A percentile compares a stretch with the other conserved stretches of the same genome.
phyloP scores from a whole-genome alignment of 2,888 invertebrate species.

The Hemaris fuciformis region DNA sequence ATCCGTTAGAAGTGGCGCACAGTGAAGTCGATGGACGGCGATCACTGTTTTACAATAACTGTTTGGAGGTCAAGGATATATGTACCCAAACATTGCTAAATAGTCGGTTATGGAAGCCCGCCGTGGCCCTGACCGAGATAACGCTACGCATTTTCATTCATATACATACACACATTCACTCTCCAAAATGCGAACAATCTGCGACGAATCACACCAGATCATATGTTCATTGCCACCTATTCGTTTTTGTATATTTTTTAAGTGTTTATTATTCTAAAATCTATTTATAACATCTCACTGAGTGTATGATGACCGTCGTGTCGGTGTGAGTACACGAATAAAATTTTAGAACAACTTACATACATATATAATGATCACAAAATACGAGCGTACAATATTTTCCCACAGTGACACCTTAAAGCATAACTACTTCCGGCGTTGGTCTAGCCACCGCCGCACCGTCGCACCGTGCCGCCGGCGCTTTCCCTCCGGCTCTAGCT shows the following conservation, averaged over 20 bases:
- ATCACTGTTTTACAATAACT: slow-evolving; percentile 3
- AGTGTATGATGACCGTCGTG: not conserved
- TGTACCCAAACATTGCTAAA: slow-evolving; percentile 15
- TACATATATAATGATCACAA: not conserved
- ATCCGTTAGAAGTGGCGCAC: not conserved
- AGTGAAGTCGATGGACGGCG: not conserved
- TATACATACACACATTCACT: slow-evolving; percentile 34
- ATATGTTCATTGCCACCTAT: not conserved
- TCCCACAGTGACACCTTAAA: slow-evolving; percentile 19
- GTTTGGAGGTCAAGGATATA: slow-evolving; percentile 17
- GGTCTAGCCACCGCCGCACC: not conserved
- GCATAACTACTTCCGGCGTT: slow-evolving; percentile 37
- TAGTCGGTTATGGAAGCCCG: slow-evolving; percentile 12
- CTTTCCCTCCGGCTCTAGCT: slow-evolving; percentile 48
- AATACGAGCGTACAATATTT: not conserved
- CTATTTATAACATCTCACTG: not conserved
- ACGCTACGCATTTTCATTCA: slow-evolving; percentile 37
- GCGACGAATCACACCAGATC: slow-evolving; percentile 3
- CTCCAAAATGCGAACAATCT: slow-evolving; percentile 25
- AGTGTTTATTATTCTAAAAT: not conserved
- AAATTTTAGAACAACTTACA: not conserved
- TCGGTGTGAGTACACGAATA: not conserved
- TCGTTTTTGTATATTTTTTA: not conserved
- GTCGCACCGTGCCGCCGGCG: slow-evolving; percentile 31
- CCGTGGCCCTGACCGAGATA: slow-evolving; percentile 41